phyloP scores from a whole-genome alignment of 2,113 vertebrate species.

The Nasalis larvatus region DNA sequence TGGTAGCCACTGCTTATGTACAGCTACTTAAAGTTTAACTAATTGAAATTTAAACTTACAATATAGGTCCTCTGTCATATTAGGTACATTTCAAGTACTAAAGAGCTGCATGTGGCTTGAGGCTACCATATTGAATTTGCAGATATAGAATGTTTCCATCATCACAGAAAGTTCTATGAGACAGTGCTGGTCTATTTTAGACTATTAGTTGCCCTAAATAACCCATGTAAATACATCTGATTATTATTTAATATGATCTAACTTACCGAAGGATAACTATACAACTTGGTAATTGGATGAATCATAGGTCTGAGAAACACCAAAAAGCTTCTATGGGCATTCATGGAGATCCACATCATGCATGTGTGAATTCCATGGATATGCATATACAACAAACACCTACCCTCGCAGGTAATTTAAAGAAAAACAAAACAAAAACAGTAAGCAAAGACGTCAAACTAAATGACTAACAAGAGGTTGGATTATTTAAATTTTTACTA shows the following conservation, averaged over 20 bases:
- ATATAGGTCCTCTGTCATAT: background rate
- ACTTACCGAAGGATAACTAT: background rate
- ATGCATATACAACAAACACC: background rate
- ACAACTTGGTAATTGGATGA: background rate
- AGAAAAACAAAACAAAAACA: slow-evolving; percentile 14
- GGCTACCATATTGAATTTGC: background rate
- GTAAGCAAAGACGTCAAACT: background rate
- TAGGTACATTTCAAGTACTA: background rate
- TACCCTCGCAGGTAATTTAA: background rate
- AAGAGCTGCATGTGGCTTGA: background rate
- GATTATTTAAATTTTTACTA: background rate
- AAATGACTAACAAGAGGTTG: background rate
- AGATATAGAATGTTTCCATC: background rate
- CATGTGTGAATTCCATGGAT: background rate
- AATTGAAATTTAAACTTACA: background rate
- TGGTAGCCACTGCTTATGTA: background rate
- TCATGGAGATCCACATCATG: background rate
- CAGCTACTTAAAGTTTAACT: background rate
- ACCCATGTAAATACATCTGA: background rate
- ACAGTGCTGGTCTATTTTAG: background rate
- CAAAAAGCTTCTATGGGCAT: background rate
- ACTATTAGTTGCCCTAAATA: background rate
- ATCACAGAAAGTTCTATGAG: background rate
- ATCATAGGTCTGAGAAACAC: background rate
- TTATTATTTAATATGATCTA: background rate